These are phyloP conservation scores for Acronicta leporina DNA, from an alignment of 2,888 invertebrate genomes.

Conservation along the genomic window DNA sequence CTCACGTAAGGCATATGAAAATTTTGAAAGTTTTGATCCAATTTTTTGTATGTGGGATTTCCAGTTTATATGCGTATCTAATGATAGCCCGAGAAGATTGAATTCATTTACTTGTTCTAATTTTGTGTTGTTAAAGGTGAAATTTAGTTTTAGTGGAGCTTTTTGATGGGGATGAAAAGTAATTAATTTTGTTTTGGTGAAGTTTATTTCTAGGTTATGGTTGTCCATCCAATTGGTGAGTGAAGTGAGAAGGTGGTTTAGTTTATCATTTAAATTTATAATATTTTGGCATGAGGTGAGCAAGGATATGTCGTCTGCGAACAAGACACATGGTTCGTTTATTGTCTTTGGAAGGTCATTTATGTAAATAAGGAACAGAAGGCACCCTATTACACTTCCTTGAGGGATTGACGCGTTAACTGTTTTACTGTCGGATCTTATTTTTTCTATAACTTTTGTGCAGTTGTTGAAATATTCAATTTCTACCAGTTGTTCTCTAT, in stretches of 20 bases:
- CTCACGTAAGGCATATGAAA: slow-evolving; percentile 1
- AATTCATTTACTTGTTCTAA: slow-evolving; percentile 12
- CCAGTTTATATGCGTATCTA: not conserved
- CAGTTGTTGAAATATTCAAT: slow-evolving; percentile 4
- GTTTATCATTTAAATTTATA: slow-evolving; percentile 9
- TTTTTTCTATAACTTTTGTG: slow-evolving; percentile 6
- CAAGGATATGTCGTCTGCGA: slow-evolving; percentile 15
- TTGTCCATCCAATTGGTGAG: slow-evolving; percentile 4
- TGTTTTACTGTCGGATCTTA: slow-evolving; percentile 3
- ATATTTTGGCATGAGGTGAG: not conserved
- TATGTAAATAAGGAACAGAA: slow-evolving; percentile 13
- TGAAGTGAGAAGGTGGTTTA: not conserved
- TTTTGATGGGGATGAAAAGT: slow-evolving; percentile 11
- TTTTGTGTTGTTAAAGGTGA: slow-evolving; percentile 1
- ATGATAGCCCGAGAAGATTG: not conserved
- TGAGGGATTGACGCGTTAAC: slow-evolving; percentile 2
- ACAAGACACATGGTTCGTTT: slow-evolving; percentile 9
- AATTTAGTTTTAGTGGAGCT: slow-evolving; percentile 6
- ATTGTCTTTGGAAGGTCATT: slow-evolving; percentile 11
- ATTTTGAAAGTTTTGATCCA: not conserved
- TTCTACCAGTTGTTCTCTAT: slow-evolving; percentile 8
- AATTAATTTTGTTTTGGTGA: slow-evolving; percentile 19
- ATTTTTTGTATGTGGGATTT: slow-evolving; percentile 2
- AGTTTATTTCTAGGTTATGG: slow-evolving; percentile 22
- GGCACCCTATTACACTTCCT: slow-evolving; percentile 3